Percentiles rank a stretch among this genome's conserved stretches.
phyloP scores from a whole-genome alignment of 2,797 vertebrate genomes.

The Malurus leucopterus region DNA sequence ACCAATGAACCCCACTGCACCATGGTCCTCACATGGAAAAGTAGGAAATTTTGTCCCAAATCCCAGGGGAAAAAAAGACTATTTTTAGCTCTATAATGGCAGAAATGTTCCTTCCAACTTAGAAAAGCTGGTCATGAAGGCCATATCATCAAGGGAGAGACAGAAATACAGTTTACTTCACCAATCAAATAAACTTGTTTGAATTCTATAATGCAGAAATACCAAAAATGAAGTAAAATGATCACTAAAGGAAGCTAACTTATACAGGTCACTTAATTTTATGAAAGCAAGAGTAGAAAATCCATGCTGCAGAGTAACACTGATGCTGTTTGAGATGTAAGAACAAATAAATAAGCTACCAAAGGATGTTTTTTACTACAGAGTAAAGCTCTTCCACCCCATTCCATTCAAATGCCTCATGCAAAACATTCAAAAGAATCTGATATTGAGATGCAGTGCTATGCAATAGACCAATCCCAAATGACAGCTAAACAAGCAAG shows the following conservation, averaged over 20 bases:
- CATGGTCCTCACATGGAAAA: background rate
- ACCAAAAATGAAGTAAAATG: background rate
- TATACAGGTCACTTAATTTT: background rate
- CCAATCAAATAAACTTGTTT: background rate
- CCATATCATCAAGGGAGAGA: background rate
- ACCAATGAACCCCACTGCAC: background rate
- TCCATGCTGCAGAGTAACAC: background rate
- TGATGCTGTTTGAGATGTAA: background rate
- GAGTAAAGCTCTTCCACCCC: background rate
- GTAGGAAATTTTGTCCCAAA: background rate
- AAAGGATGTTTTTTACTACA: background rate
- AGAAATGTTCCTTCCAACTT: background rate
- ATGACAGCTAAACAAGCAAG: background rate
- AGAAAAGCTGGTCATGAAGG: background rate
- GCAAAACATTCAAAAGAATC: background rate
- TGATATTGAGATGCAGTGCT: background rate
- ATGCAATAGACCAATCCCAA: background rate
- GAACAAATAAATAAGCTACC: background rate
- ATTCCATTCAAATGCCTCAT: background rate
- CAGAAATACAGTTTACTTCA: background rate
- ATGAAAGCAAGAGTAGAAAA: background rate
- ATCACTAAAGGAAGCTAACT: background rate
- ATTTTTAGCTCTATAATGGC: background rate
- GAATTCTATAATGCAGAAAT: background rate
- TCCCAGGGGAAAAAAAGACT: fast-evolving